Percentiles rank a stretch among this genome's conserved stretches.
These are phyloP conservation scores for Eugnorisma glareosa DNA, from an alignment of 2,888 invertebrate species.

Conservation along the genomic window DNA sequence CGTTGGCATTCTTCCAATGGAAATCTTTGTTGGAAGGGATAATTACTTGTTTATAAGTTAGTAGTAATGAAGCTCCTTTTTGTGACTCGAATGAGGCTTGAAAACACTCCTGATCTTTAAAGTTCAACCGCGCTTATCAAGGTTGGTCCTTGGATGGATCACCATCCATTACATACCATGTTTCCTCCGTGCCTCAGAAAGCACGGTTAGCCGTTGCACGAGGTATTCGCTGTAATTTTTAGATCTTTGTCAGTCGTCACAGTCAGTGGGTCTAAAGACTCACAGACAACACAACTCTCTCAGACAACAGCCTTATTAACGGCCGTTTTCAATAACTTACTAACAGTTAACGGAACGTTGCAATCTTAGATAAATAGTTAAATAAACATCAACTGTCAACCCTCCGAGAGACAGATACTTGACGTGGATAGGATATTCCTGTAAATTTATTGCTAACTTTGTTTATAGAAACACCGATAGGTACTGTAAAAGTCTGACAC, in stretches of 20 bases:
- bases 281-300: no score
- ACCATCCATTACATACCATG: background rate
- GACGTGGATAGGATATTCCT: no score
- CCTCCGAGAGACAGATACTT: no score
- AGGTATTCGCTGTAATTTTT: background rate
- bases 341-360: no score
- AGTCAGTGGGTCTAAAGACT: background rate
- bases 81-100: background rate
- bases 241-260: background rate
- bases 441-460: no score
- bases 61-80: background rate
- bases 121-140: background rate
- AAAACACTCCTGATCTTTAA: background rate
- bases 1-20: constrained; percentile 49
- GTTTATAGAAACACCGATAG: no score
- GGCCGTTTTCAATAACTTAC: no score
- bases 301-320: background rate
- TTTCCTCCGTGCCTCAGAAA: background rate
- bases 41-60: constrained; percentile 5
- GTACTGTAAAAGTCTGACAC: no score
- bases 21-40: constrained; percentile 15
- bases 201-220: background rate
- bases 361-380: no score
- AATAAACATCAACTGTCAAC: no score
- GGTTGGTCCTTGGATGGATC: background rate